These are phyloP conservation scores for Ophioninae sp. DNA, from an alignment of 2,888 invertebrate species.

Conservation along the genomic window DNA sequence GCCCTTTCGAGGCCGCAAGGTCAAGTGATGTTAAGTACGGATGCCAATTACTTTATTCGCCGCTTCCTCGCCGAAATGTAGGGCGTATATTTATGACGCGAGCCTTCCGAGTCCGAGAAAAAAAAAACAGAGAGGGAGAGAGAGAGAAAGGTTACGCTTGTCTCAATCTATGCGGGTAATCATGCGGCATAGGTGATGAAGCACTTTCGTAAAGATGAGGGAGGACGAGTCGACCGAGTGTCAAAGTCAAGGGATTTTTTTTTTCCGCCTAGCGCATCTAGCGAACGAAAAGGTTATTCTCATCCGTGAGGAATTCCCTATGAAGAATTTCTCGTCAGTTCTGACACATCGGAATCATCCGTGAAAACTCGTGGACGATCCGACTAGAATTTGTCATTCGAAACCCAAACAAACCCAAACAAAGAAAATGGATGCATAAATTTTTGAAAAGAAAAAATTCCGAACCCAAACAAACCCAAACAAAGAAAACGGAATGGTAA, in stretches of 20 bases:
- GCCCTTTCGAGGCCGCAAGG: constrained; percentile 66
- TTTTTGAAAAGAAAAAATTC: no score
- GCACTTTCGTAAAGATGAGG: constrained; percentile 40
- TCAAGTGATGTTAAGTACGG: constrained; percentile 74
- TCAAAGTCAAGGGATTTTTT: constrained; percentile 48
- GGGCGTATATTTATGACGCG: constrained; percentile 54
- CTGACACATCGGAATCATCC: no score
- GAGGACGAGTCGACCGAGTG: constrained; percentile 35
- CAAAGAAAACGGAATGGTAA: no score
- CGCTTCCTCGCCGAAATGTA: constrained; percentile 72
- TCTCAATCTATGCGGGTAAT: neutral
- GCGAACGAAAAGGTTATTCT: neutral
- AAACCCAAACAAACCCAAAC: no score
- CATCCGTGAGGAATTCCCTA: no score
- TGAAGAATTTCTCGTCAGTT: no score
- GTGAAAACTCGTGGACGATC: no score
- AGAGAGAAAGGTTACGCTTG: neutral
- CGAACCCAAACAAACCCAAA: no score
- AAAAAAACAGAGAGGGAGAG: neutral
- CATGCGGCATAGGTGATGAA: constrained; percentile 47
- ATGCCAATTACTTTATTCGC: constrained; percentile 72
- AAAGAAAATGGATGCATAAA: no score
- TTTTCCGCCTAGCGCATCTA: neutral
- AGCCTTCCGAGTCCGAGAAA: neutral
- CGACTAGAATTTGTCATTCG: no score